Base-by-base conservation (phyloP, 2,888 invertebrate genomes). In the Orchesellides sinensis region DNA sequence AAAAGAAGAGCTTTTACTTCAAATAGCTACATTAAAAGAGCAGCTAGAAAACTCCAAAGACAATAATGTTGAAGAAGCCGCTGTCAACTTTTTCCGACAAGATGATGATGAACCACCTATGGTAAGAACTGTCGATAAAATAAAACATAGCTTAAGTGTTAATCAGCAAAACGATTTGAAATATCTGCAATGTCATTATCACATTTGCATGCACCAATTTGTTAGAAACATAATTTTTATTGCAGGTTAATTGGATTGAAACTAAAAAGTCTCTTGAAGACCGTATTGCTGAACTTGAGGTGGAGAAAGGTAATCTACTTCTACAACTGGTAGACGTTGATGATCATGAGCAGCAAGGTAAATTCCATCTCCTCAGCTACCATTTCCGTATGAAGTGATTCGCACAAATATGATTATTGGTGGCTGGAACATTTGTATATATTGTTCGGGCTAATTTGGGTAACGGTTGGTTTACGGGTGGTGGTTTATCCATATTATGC, bases 241-340 rank as follows among this genome's bases (percentile, higher is more conserved):
- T 69, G 4, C 61, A 85, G 86, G 80, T 54, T 40, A 70, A 69
- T 40, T 83, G 84, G 74, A 47, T 81, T 19, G 84, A 65, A 25
- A 74, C 78, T 47, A 72, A 83, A 47, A 83, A 72, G n/a, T 56
- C 78, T 14, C 40, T 87, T 35, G 85, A 86, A 61, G 85, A 90
- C 83, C 88, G 88, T 17, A 93, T 97, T 83, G 94, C 95, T 14
- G 95, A 96, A 89, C 90, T 97, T 86, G 96, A 96, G 91, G 96
- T 96, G 90, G 97, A 97, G 91, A 97, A 96, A 91, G 96, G 96
- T 89, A 96, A 96, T 91, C 93, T 97, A 89, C 96, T 96, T 91
- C 91, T 96, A 89, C 94, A 94, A 91, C 92, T 96, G 89, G 94
- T 95, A 88, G 95, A 95, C 91, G 94, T 94, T 90, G 70, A 70